Evolutionary conservation across 35 echinoderm and acorn worm genomes (phyloP).

Genomic region (Ophiothrix spiculata): DNA sequence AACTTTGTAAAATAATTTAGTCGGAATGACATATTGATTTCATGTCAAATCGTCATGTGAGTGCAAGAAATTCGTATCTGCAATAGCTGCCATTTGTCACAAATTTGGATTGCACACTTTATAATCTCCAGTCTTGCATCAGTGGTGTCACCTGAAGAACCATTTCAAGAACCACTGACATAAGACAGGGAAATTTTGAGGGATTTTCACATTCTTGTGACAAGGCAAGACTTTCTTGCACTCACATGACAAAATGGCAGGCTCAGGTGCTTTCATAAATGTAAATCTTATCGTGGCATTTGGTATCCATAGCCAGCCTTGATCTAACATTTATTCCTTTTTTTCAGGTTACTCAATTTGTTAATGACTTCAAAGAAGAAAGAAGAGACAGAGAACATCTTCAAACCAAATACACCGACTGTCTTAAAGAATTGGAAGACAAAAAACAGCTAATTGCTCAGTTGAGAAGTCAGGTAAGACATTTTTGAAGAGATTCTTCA

Average conservation of each 20-base stretch:
- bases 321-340: not conserved
- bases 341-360: not conserved
- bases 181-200: too few relatives aligned
- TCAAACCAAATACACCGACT: not conserved
- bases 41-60: too few relatives aligned
- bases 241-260: too few relatives aligned
- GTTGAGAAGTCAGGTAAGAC: not conserved
- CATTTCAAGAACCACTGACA: too few relatives aligned
- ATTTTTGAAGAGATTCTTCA: not conserved
- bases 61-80: too few relatives aligned
- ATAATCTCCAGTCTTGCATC: too few relatives aligned
- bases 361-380: not conserved
- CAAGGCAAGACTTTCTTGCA: too few relatives aligned
- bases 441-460: not conserved
- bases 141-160: too few relatives aligned
- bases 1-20: too few relatives aligned
- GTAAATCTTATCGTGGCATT: not conserved
- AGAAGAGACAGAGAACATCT: slow-evolving; percentile 20
- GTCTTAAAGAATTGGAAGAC: not conserved
- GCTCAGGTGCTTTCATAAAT: not conserved
- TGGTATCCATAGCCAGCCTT: not conserved
- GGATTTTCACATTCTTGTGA: not conserved
- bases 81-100: too few relatives aligned
- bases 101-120: too few relatives aligned
- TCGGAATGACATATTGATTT: not conserved